Conservation (phyloP, 2,113 vertebrate genomes). For the Cyprinodon brontotheroides region DNA sequence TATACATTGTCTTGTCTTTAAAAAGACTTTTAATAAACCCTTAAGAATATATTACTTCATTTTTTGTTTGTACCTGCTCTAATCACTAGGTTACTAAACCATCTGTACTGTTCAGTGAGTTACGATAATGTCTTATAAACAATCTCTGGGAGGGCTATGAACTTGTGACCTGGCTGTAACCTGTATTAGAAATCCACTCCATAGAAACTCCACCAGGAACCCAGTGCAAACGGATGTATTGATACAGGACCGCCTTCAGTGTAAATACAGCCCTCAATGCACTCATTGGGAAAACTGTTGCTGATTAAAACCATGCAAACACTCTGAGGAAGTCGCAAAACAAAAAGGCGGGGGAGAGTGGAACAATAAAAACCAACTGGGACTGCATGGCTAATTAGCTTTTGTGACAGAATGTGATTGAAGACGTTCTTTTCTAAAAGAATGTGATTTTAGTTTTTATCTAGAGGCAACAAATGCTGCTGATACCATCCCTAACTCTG, state of each 20-base stretch:
- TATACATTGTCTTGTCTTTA: conserved; percentile 7
- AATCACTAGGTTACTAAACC: conserved; percentile 8
- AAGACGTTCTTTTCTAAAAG: conserved; percentile 5
- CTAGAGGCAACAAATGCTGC: background rate
- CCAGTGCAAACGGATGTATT: conserved; percentile 56
- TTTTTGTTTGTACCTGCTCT: background rate
- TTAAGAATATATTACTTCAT: background rate
- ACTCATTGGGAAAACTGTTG: conserved; percentile 47
- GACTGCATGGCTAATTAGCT: conserved; percentile 37
- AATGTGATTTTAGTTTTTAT: conserved; percentile 9
- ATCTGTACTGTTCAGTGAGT: conserved; percentile 13
- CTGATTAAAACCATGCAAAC: conserved; percentile 74
- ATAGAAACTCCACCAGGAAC: conserved; percentile 26
- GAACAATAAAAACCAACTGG: conserved; percentile 18
- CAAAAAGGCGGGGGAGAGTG: conserved; percentile 30
- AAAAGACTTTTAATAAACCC: background rate
- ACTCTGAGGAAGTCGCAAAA: conserved; percentile 65
- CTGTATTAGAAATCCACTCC: conserved; percentile 31
- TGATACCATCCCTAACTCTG: background rate
- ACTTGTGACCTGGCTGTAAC: conserved; percentile 48
- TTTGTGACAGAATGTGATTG: conserved; percentile 15
- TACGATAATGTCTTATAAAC: conserved; percentile 27
- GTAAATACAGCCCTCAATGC: conserved; percentile 68
- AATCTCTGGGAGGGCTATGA: conserved; percentile 19
- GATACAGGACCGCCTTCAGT: conserved; percentile 46